phyloP scores from a whole-genome alignment of 1,140 invertebrate genomes.

The Caenorhabditis latens region DNA sequence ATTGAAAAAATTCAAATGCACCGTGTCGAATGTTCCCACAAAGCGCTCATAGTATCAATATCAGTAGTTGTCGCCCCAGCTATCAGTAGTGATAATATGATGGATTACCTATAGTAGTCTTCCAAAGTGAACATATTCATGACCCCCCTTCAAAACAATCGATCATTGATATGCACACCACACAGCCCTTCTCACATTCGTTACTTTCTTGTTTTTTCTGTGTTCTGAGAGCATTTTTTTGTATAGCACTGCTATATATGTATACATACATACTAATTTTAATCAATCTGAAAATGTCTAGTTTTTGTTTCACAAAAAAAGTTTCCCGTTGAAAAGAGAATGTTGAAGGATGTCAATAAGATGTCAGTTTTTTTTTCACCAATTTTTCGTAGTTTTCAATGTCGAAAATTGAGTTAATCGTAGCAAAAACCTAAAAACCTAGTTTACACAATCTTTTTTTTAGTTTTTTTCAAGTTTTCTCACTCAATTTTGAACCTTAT shows the following conservation, averaged over 20 bases:
- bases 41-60: background rate
- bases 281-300: background rate
- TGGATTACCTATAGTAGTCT: background rate
- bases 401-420: too few species aligned
- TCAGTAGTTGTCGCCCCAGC: background rate
- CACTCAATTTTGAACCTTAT: too few species aligned
- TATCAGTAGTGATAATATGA: constrained; percentile 14
- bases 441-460: too few species aligned
- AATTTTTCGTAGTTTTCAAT: too few species aligned
- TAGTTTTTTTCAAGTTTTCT: too few species aligned
- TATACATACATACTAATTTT: background rate
- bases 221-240: background rate
- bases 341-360: background rate
- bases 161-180: background rate
- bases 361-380: background rate
- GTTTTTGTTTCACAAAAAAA: too few species aligned
- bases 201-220: background rate
- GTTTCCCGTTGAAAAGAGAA: too few species aligned
- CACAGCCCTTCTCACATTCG: background rate
- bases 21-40: too few species aligned
- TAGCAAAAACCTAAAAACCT: too few species aligned
- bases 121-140: background rate
- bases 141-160: background rate
- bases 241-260: background rate
- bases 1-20: too few species aligned